A percentile compares a stretch with the other conserved stretches of the same genome.
Conservation (phyloP, 2,797 vertebrate genomes). For the Tolypeutes matacus region DNA sequence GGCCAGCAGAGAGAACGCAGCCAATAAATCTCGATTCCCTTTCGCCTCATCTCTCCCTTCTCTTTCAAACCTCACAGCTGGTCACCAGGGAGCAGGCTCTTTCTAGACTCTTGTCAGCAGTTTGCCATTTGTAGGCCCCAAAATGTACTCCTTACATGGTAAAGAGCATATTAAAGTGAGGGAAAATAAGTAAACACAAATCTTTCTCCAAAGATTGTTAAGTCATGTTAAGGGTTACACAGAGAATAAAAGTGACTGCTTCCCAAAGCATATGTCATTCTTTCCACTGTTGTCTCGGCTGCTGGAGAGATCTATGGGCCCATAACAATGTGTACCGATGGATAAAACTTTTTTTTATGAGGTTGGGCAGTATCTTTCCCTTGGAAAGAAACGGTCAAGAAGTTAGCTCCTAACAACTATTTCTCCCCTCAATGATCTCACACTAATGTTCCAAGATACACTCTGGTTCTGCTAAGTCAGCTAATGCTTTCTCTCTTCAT, state of each 20-base stretch:
- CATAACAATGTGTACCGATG: neutral
- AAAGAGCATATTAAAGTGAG: neutral
- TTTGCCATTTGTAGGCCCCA: neutral
- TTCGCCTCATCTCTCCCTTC: neutral
- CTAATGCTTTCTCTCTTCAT: neutral
- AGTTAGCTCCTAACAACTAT: constrained; percentile 4
- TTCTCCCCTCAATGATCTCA: constrained; percentile 5
- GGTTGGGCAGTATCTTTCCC: neutral
- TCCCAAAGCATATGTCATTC: neutral
- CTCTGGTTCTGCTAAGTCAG: neutral
- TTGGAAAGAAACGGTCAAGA: constrained; percentile 47
- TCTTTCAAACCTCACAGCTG: neutral
- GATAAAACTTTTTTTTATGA: constrained; percentile 11
- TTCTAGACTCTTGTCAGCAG: neutral
- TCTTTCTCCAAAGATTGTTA: constrained; percentile 35
- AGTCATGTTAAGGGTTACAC: neutral
- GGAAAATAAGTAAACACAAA: neutral
- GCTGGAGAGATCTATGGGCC: neutral
- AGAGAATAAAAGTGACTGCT: neutral
- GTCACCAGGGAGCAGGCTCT: neutral
- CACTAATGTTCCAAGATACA: neutral
- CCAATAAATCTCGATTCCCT: neutral
- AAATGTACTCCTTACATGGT: neutral
- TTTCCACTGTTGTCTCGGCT: neutral
- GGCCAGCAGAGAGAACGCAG: neutral